phyloP scores from a whole-genome alignment of 2,888 invertebrate species.

The Tridacna crocea region DNA sequence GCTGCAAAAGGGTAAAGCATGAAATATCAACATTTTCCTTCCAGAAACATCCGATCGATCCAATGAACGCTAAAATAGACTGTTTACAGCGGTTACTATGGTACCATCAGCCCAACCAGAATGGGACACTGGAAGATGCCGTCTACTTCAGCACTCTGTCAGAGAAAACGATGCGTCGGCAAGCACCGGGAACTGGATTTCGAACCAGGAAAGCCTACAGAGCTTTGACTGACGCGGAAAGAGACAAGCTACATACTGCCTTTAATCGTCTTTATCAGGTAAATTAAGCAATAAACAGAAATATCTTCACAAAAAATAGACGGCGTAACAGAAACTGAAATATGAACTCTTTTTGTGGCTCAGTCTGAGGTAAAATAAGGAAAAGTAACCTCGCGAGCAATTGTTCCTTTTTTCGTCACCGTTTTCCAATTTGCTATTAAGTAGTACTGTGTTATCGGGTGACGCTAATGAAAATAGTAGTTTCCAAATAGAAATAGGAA shows the following conservation, averaged over 20 bases:
- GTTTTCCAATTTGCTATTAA: too few relatives aligned
- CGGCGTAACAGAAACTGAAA: too few relatives aligned
- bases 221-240: constrained; percentile 34
- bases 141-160: constrained; percentile 15
- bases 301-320: too few relatives aligned
- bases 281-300: background rate
- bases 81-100: constrained; percentile 40
- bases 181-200: constrained; percentile 40
- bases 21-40: background rate
- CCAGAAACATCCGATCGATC: constrained; percentile 31
- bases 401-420: too few relatives aligned
- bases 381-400: too few relatives aligned
- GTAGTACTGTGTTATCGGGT: too few relatives aligned
- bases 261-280: constrained; percentile 44
- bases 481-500: too few relatives aligned
- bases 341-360: too few relatives aligned
- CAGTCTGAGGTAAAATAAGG: too few relatives aligned
- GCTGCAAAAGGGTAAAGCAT: too few relatives aligned
- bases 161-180: background rate
- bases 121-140: constrained; percentile 16
- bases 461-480: too few relatives aligned
- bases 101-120: constrained; percentile 30
- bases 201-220: constrained; percentile 47
- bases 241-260: constrained; percentile 33
- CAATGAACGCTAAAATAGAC: constrained; percentile 27